These are phyloP conservation scores for Micrasema minimum DNA, from an alignment of 1,140 invertebrate species.

Conservation along the genomic window DNA sequence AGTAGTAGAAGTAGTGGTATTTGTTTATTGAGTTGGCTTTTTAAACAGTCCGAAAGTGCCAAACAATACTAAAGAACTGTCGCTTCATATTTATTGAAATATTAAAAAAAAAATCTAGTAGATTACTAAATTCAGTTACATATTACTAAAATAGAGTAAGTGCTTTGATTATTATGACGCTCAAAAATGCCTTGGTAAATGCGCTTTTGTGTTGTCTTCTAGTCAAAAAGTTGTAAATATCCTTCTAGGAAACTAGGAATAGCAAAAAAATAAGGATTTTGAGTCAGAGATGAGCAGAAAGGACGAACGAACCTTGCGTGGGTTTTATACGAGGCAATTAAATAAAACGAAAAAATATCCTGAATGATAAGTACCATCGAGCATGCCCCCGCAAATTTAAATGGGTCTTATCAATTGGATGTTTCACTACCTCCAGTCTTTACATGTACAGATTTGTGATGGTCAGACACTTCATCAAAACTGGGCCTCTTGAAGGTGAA, in stretches of 20 bases:
- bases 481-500: constrained; percentile 4
- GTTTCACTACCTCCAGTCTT: constrained; percentile 6
- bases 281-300: background rate
- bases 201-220: background rate
- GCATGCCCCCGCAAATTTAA: constrained; percentile 13
- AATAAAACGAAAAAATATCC: constrained; percentile 6
- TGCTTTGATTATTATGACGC: background rate
- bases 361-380: constrained; percentile 10
- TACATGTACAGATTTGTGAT: constrained; percentile 10
- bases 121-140: no score
- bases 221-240: background rate
- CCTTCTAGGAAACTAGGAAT: constrained; percentile 15
- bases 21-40: no score
- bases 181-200: background rate
- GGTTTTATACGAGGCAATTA: constrained; percentile 17
- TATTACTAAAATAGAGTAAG: no score
- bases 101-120: no score
- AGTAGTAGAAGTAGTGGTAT: no score
- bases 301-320: background rate
- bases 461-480: constrained; percentile 27
- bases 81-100: no score
- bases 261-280: background rate
- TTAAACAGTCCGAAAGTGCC: no score
- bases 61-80: no score
- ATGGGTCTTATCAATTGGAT: constrained; percentile 29